Conservation (phyloP, 1,140 invertebrate genomes). For the Bombyx mandarina region DNA sequence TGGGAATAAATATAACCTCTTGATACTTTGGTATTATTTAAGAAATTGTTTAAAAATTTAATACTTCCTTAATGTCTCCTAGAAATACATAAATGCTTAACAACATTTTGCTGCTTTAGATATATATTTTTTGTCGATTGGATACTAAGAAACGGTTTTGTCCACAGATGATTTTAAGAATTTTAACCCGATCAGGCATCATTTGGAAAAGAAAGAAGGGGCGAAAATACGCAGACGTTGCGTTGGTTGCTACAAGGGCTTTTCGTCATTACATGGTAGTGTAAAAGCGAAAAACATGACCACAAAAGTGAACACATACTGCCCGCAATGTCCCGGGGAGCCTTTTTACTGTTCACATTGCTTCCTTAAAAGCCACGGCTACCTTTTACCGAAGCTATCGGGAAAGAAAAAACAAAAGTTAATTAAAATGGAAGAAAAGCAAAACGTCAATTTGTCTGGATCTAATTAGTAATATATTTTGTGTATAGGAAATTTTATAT, state of each 20-base stretch:
- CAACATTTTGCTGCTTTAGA: no score
- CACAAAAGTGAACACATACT: slow-evolving; percentile 26
- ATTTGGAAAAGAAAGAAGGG: slow-evolving; percentile 4
- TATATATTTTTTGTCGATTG: no score
- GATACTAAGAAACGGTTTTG: not conserved
- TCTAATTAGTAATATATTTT: no score
- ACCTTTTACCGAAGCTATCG: not conserved
- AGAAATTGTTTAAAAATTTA: no score
- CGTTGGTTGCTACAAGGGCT: slow-evolving; percentile 17
- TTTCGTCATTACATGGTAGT: slow-evolving; percentile 10
- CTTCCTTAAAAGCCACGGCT: slow-evolving; percentile 7
- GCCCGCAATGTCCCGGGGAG: slow-evolving; percentile 19
- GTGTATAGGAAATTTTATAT: no score
- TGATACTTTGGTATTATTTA: no score
- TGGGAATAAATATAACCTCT: no score
- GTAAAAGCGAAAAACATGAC: slow-evolving; percentile 21
- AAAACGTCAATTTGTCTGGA: no score
- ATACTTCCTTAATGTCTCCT: no score
- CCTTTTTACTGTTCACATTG: slow-evolving; percentile 23
- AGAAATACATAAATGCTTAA: no score
- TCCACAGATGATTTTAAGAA: slow-evolving; percentile 9
- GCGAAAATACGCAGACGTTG: slow-evolving; percentile 9
- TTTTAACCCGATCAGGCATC: slow-evolving; percentile 5
- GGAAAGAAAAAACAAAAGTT: no score
- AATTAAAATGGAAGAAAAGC: no score